Evolutionary conservation across 1,140 invertebrate species (phyloP), one percentile per base, ranked within the genome.

Genomic region (Ceratitis capitata): DNA sequence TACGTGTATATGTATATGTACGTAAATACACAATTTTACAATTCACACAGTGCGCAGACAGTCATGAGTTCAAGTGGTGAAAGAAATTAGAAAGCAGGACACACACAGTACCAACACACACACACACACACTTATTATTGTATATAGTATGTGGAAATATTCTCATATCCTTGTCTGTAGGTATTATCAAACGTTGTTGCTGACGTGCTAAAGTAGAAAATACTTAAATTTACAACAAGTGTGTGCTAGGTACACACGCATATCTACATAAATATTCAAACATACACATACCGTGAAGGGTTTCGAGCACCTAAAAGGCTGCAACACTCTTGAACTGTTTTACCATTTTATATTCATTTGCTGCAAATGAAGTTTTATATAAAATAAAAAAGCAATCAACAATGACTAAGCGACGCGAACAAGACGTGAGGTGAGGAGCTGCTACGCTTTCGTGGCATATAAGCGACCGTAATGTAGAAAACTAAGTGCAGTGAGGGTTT

Each of bases 31-130:
- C 45, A 47, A 9, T 47, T 47, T 14, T 1, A 47, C 45, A n/a
- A 39, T 3, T 35, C 69, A 23, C 69, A 45, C 29, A 78, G 45
- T 26, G 39, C 39, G 35, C 35, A 45, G 69, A 45, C 69, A 45
- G 69, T 78, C 69, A 45, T 45, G 69, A 78, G 69, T 78, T 47
- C 69, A 78, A 45, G 69, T 78, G 35, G 39, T 45, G 69, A 42
- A 78, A 47, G 64, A 26, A 78, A 78, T 45, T 78, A 23, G 19
- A 45, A 78, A 45, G 69, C 39, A 69, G 61, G 26, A 12, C 26
- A 32, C 58, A 61, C 26, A 32, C 53, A n/a, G 12, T 19, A 19
- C 10, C 10, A 56, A 56, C 10, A 19, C n/a, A 78, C 39, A 26
- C 19, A 23, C n/a, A 78, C n/a, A 47, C 19, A 78, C 19, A 61